Percentiles rank a stretch among this genome's conserved stretches.
phyloP scores from a whole-genome alignment of 2,113 vertebrate genomes.

The Ceratotherium simum region DNA sequence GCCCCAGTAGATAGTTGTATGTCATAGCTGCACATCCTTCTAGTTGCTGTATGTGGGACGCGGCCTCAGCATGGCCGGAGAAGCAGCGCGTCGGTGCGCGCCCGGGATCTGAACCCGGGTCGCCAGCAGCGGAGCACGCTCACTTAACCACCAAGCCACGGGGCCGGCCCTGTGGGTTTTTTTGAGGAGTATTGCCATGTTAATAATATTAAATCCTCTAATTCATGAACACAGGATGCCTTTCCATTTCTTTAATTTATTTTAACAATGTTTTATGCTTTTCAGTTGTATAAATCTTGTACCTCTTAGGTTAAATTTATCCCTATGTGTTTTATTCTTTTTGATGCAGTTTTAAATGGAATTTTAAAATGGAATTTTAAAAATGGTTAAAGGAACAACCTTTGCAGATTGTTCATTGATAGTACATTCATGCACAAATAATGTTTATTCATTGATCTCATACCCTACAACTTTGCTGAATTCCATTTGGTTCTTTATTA shows the following conservation, averaged over 20 bases:
- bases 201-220: neutral
- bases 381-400: neutral
- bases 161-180: neutral
- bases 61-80: no score
- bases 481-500: neutral
- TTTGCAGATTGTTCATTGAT: neutral
- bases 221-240: neutral
- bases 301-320: neutral
- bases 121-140: no score
- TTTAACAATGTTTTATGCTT: slow-evolving; percentile 32
- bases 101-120: no score
- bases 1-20: no score
- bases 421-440: neutral
- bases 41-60: no score
- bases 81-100: no score
- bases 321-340: neutral
- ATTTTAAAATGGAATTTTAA: neutral
- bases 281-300: neutral
- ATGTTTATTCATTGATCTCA: neutral
- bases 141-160: no score
- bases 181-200: neutral
- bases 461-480: neutral
- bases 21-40: no score
- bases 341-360: neutral
- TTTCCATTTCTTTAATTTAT: neutral